These are phyloP conservation scores for Apteryx mantelli DNA, from an alignment of 2,113 vertebrate genomes.

Conservation along the genomic window DNA sequence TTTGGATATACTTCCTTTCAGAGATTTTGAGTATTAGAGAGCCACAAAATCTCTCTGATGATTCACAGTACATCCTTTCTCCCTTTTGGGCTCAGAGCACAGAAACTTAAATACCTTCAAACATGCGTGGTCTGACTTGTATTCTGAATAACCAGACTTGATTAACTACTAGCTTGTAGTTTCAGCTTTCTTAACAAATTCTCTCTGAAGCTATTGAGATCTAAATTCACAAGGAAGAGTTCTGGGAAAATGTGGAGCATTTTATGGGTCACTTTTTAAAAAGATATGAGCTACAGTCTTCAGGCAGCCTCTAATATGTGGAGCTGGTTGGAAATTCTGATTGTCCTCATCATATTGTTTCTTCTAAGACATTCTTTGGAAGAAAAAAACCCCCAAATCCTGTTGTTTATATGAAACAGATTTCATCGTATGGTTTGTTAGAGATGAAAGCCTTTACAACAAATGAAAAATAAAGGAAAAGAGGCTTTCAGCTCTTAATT, in stretches of 20 bases:
- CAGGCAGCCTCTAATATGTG: neutral
- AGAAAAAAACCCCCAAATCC: neutral
- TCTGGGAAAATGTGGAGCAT: neutral
- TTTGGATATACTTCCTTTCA: neutral
- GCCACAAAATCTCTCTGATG: neutral
- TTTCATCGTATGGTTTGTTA: neutral
- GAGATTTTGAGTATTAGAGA: neutral
- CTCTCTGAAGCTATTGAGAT: neutral
- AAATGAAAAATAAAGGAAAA: neutral
- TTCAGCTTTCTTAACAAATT: neutral
- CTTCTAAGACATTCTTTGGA: neutral
- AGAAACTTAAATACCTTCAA: neutral
- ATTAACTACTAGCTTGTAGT: neutral
- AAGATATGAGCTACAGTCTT: neutral
- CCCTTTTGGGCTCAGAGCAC: neutral
- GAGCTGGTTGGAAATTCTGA: neutral
- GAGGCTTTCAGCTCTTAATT: neutral
- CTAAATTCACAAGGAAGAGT: neutral
- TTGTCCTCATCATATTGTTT: neutral
- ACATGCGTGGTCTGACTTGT: neutral
- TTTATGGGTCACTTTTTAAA: neutral
- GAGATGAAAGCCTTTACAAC: neutral
- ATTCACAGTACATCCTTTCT: neutral
- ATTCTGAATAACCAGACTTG: neutral
- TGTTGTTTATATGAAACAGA: neutral